phyloP scores from a whole-genome alignment of 2,113 vertebrate genomes.

The Chamaea fasciata region DNA sequence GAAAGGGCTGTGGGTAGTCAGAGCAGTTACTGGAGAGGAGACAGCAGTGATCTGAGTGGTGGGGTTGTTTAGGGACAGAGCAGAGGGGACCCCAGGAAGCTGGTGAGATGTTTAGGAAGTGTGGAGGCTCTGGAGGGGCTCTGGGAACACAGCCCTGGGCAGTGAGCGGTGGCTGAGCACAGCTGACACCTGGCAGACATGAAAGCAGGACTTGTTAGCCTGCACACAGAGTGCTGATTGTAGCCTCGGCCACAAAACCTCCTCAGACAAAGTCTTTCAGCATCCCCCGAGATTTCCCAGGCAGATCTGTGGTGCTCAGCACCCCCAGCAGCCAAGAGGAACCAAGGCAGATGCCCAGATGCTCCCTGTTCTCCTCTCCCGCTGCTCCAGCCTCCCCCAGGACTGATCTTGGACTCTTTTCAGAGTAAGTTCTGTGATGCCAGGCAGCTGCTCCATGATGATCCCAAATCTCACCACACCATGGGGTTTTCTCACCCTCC shows the following conservation, averaged over 20 bases:
- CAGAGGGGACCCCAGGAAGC: neutral
- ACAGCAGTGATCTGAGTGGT: neutral
- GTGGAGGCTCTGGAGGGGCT: neutral
- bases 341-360: neutral
- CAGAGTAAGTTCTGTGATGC: neutral
- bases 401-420: neutral
- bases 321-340: neutral
- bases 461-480: neutral
- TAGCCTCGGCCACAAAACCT: neutral
- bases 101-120: neutral
- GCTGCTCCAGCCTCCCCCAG: neutral
- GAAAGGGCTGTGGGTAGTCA: neutral
- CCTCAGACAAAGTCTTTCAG: neutral
- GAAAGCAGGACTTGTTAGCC: neutral
- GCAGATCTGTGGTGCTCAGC: neutral
- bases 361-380: neutral
- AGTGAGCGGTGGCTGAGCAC: neutral
- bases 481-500: neutral
- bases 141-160: neutral
- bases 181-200: slow-evolving; percentile 36
- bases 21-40: neutral
- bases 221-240: neutral
- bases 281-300: neutral
- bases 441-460: neutral
- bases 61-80: neutral